Conservation (phyloP, 30 jellyfish, hydroid and myxozoan genomes). For the Morbakka virulenta region DNA sequence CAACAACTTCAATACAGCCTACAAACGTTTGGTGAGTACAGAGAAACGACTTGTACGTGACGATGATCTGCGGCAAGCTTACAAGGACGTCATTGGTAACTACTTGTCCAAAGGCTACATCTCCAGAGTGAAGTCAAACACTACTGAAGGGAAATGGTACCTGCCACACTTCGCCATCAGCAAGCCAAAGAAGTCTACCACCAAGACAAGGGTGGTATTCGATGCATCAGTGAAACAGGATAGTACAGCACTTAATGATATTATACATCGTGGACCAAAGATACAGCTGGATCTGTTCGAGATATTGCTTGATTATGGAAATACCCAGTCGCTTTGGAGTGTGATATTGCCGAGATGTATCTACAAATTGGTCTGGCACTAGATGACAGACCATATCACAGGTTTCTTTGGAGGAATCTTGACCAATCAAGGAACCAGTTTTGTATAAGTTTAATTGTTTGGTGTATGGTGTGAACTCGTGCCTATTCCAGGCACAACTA, state of each 20-base stretch:
- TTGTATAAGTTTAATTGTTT: slow-evolving; percentile 48
- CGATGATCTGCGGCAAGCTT: background rate
- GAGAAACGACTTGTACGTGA: background rate
- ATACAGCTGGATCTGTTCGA: slow-evolving; percentile 11
- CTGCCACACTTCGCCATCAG: slow-evolving; percentile 32
- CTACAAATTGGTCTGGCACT: slow-evolving; percentile 2
- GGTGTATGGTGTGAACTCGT: slow-evolving; percentile 44
- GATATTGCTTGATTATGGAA: slow-evolving; percentile 4
- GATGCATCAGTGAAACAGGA: slow-evolving; percentile 27
- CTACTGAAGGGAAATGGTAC: background rate
- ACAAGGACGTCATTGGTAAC: background rate
- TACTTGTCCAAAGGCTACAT: background rate
- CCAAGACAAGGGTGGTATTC: slow-evolving; percentile 20
- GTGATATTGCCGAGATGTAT: slow-evolving; percentile 41
- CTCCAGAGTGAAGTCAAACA: background rate
- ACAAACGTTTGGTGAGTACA: background rate
- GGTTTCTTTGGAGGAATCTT: slow-evolving; percentile 15
- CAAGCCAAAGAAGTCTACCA: background rate
- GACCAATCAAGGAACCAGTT: slow-evolving; percentile 9
- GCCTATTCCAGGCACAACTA: too few species aligned
- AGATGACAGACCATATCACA: slow-evolving; percentile 21
- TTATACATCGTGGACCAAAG: slow-evolving; percentile 25
- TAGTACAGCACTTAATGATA: slow-evolving; percentile 12
- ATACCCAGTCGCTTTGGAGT: slow-evolving; percentile 27
- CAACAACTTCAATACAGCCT: background rate